Evolutionary conservation across 2,113 vertebrate genomes (phyloP), one percentile per base, ranked within the genome.

Genomic region (Ammodytes marinus): DNA sequence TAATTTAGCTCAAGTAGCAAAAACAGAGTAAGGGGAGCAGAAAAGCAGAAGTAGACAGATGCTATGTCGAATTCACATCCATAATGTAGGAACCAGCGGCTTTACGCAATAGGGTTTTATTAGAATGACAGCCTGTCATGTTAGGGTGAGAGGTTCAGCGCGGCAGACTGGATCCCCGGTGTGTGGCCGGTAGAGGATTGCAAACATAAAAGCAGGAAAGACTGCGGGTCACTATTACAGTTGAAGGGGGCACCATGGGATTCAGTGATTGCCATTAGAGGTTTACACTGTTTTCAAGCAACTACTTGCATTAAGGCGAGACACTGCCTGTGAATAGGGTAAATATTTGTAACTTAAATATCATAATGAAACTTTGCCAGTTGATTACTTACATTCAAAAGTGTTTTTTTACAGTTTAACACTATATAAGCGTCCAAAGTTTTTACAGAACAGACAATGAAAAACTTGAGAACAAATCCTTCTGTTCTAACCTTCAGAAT

Each of bases 101-200:
- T 75, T 80, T 76, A 77, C 14, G 74, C 90, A 79, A 83, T 68
- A 69, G 69, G 76, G 67, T 67, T 91, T 88, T 84, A 84, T 86
- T 83, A 89, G 67, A 86, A 57, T 86, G 90, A 88, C 86, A 86
- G 79, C 49, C 82, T 86, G 84, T 89, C 92, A 78, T 87, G 89
- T 91, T 66, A 68, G 77, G 82, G 74, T 66, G 72, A 85, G 85
- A 81, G 76, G 69, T 84, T 82, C 63, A 45, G 74, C 59, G 57
- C 61, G 78, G 84, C 74, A 19, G 42, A 72, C 42, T 11, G 50
- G 55, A 74, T 19, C 58, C 59, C 49, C 60, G 59, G 46, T 73
- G 61, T 74, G 63, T 17, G 54, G 55, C 84, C 9, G 12, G 43
- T 8, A 15, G 57, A 79, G 54, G 70, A 76, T 74, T 42, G 49